Base-by-base conservation (phyloP, 2,888 invertebrate genomes). In the Stenodera caucasica region DNA sequence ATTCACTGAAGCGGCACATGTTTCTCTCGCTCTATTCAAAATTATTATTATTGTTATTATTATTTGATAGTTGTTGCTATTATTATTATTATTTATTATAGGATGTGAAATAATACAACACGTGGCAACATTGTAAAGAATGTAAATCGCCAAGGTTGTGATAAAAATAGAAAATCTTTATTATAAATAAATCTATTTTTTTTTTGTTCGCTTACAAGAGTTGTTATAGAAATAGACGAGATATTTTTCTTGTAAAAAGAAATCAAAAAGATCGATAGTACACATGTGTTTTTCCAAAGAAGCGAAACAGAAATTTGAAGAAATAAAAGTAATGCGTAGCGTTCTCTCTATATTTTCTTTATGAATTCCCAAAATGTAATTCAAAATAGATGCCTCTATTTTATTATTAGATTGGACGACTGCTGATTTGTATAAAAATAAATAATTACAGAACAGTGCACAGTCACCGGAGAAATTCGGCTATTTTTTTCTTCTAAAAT, bases 121-220 rank as follows among this genome's bases (percentile, higher is more conserved):
- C 71, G 74, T 74, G 78, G 78, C 79, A 78, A 78, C 78, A 67
- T 63, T 60, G 77, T 65, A 64, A 71, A 75, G 77, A 77, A 78
- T 77, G 78, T 76, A 74, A 75, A 76, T 74, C 75, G 75, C 76
- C 78, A 78, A 79, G 78, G 78, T 78, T 78, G 77, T 67, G 77
- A 74, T 76, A 77, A 75, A 78, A 78, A 79, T 79, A 79, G 78
- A 78, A 78, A 77, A 78, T 77, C 78, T 78, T 78, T 78, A 78
- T 78, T 79, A 79, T 78, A 79, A 78, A 78, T 79, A 78, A 78
- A 79, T 76, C 76, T 72, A 75, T 75, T 78, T 78, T 73, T 77
- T 75, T 45, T 21, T 45, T 40, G 40, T 40, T 45, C 45, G n/a
- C 23, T 23, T 45, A 45, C 12, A 21, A 5, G 23, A 21, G 45